Evolutionary conservation across 1,140 invertebrate species (phyloP).

Genomic region (Paracyclopina nana): DNA sequence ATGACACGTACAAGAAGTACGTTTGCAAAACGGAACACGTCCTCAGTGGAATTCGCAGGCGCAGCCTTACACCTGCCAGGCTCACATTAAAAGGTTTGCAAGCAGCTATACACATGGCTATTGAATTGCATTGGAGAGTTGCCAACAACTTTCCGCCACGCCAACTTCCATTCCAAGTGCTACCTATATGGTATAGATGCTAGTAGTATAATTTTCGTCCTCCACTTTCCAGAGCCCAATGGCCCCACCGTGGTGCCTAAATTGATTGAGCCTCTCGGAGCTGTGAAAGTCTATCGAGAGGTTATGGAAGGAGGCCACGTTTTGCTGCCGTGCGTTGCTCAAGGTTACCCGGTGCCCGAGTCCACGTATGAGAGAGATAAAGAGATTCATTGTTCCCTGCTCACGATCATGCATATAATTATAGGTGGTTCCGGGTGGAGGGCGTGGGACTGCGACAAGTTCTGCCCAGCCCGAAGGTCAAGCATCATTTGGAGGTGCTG

Average conservation of each 20-base stretch:
- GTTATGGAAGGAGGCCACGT: neutral
- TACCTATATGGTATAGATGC: too few relatives aligned
- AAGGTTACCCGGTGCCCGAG: slow-evolving; percentile 4
- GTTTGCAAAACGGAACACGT: neutral
- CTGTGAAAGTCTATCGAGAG: too few relatives aligned
- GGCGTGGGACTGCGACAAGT: neutral
- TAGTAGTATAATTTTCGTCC: too few relatives aligned
- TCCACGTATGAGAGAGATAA: slow-evolving; percentile 1
- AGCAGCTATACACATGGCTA: too few relatives aligned
- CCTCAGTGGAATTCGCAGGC: neutral
- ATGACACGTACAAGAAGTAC: slow-evolving; percentile 8
- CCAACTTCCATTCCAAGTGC: too few relatives aligned
- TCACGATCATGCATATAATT: neutral
- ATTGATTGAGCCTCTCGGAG: slow-evolving; percentile 7
- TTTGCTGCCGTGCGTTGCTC: neutral
- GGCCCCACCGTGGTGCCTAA: neutral
- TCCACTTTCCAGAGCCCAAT: neutral
- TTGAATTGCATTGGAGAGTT: too few relatives aligned
- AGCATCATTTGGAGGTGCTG: neutral
- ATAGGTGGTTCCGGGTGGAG: neutral
- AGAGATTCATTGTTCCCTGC: neutral
- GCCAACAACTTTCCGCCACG: too few relatives aligned
- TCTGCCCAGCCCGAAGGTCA: neutral
- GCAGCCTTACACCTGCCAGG: neutral
- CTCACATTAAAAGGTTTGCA: neutral